Conservation (phyloP, 2,113 vertebrate genomes). For the Chlorocebus sabaeus region DNA sequence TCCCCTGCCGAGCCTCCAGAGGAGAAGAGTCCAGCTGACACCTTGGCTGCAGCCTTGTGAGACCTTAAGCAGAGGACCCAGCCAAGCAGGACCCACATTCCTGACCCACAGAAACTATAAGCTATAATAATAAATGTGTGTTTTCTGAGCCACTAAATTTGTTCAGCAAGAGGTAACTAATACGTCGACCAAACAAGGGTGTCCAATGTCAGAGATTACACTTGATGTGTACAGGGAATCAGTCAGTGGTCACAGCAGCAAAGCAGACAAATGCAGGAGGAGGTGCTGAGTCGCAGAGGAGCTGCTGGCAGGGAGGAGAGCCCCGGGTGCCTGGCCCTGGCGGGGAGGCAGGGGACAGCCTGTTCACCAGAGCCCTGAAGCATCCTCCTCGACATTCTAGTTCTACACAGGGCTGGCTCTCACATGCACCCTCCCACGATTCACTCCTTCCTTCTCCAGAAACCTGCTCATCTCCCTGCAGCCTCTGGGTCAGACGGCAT, state of each 20-base stretch:
- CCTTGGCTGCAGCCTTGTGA: not conserved
- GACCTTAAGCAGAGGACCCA: not conserved
- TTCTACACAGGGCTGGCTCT: not conserved
- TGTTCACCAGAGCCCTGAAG: not conserved
- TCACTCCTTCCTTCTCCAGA: not conserved
- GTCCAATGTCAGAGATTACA: not conserved
- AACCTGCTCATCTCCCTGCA: not conserved
- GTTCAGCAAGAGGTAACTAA: not conserved
- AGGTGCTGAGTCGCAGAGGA: too few relatives aligned
- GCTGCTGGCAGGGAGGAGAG: not conserved
- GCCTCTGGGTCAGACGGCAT: not conserved
- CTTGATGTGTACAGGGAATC: not conserved
- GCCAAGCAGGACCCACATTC: not conserved
- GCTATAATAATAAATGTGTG: not conserved
- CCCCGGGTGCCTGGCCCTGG: accelerated
- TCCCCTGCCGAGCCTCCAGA: not conserved
- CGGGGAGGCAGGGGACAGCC: not conserved
- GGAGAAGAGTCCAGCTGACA: not conserved
- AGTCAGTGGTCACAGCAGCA: not conserved
- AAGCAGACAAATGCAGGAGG: accelerated
- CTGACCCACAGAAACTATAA: not conserved
- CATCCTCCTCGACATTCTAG: not conserved
- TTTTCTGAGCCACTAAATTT: not conserved
- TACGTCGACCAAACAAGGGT: too few relatives aligned
- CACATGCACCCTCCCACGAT: not conserved